Percentiles rank a stretch among this genome's conserved stretches.
These are phyloP conservation scores for Phoxinus dragarum DNA, from an alignment of 2,797 vertebrate genomes.

Conservation along the genomic window DNA sequence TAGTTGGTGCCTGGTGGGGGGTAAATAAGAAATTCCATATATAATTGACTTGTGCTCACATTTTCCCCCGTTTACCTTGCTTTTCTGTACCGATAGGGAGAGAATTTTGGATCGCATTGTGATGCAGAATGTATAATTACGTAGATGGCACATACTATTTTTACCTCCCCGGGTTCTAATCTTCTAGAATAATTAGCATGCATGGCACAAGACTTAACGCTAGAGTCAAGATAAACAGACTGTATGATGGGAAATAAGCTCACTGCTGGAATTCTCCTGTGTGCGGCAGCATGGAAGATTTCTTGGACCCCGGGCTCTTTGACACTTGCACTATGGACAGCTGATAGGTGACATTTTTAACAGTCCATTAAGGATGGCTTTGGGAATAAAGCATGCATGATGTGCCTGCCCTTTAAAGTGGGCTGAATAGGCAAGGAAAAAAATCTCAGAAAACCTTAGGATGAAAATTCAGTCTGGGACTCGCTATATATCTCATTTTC, in stretches of 20 bases:
- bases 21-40: not conserved
- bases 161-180: conserved; percentile 50
- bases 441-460: conserved; percentile 8
- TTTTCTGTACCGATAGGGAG: not conserved
- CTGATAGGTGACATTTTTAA: conserved; percentile 57
- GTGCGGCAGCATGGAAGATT: conserved; percentile 47
- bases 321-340: conserved; percentile 47
- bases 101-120: conserved; percentile 39
- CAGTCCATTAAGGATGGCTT: conserved; percentile 49
- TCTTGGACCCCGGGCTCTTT: conserved; percentile 45
- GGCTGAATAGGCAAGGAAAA: conserved; percentile 2
- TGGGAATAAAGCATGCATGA: conserved; percentile 49
- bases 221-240: conserved; percentile 56
- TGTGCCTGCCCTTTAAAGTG: not conserved
- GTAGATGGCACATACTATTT: conserved; percentile 54
- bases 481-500: not conserved
- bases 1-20: not conserved
- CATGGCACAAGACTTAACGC: conserved; percentile 36
- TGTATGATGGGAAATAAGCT: conserved; percentile 38
- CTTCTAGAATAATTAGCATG: conserved; percentile 55
- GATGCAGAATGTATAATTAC: conserved; percentile 51
- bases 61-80: conserved; percentile 1
- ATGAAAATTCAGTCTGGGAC: not conserved
- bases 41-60: conserved; percentile 2
- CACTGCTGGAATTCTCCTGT: conserved; percentile 37